Conservation (phyloP, 2,888 invertebrate species). For the Euzophera pinguis region DNA sequence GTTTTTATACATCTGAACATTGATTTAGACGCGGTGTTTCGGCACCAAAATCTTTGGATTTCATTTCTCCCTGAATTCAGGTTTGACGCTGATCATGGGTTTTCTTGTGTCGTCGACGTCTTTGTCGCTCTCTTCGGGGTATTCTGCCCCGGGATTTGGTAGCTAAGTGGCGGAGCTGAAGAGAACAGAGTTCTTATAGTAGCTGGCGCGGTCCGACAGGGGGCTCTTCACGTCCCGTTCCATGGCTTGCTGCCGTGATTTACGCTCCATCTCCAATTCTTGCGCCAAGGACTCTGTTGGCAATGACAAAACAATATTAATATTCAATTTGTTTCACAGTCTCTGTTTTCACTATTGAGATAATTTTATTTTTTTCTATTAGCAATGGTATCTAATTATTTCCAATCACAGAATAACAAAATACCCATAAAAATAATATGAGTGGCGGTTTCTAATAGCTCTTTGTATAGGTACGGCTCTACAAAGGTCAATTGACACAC, state of each 20-base stretch:
- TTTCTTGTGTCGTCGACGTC: conserved; percentile 63
- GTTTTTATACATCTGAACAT: conserved; percentile 16
- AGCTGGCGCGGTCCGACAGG: conserved; percentile 88
- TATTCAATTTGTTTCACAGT: not conserved
- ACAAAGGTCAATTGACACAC: no score
- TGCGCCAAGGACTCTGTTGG: conserved; percentile 90
- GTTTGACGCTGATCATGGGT: conserved; percentile 78
- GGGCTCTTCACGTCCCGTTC: conserved; percentile 93
- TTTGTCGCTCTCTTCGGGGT: conserved; percentile 64
- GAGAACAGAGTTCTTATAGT: conserved; percentile 94
- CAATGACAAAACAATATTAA: conserved; percentile 31
- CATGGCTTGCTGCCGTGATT: conserved; percentile 87
- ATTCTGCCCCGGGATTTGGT: conserved; percentile 59
- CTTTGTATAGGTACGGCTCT: no score
- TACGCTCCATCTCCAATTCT: conserved; percentile 93
- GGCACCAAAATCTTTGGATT: conserved; percentile 43
- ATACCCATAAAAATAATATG: no score
- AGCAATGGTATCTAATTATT: no score
- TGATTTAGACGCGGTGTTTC: conserved; percentile 1
- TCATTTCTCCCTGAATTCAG: conserved; percentile 76
- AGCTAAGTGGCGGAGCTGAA: conserved; percentile 92
- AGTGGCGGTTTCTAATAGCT: no score
- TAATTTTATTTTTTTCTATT: no score
- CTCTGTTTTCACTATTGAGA: no score
- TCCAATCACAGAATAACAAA: no score